A percentile compares a stretch with the other conserved stretches of the same genome.
Conservation (phyloP, 2,888 invertebrate species). For the Drosophila rubida region DNA sequence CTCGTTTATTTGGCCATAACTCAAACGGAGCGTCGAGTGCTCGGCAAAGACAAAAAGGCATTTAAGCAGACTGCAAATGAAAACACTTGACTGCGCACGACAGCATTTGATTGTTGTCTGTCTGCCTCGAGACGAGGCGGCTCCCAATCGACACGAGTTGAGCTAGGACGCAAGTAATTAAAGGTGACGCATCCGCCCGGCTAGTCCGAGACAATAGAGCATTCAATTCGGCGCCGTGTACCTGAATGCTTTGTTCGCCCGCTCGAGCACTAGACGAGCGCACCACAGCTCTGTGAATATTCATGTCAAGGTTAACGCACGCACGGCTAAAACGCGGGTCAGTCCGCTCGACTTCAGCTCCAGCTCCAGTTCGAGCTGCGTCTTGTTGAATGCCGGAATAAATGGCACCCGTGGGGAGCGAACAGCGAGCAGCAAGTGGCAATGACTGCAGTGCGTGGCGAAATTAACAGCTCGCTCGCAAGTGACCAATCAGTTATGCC, state of each 20-base stretch:
- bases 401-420: conserved; percentile 28
- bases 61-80: conserved; percentile 26
- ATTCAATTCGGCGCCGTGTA: conserved; percentile 20
- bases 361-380: background rate
- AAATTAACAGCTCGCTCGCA: conserved; percentile 51
- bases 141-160: conserved; percentile 2
- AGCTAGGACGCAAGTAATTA: conserved; percentile 48
- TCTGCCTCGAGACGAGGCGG: conserved; percentile 9
- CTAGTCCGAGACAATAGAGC: conserved; percentile 29
- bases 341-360: background rate
- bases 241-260: conserved; percentile 20
- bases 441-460: conserved; percentile 25
- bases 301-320: conserved; percentile 75
- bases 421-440: conserved; percentile 26
- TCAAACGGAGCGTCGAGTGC: conserved; percentile 38
- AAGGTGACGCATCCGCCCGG: conserved; percentile 20
- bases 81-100: conserved; percentile 57
- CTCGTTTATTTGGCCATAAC: conserved; percentile 47
- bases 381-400: conserved; percentile 28
- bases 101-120: conserved; percentile 20
- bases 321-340: conserved; percentile 25
- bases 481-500: conserved; percentile 73
- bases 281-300: conserved; percentile 44
- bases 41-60: conserved; percentile 36
- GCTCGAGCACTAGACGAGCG: conserved; percentile 3